phyloP scores from a whole-genome alignment of 2,888 invertebrate genomes.

The Hedychridium roseum region DNA sequence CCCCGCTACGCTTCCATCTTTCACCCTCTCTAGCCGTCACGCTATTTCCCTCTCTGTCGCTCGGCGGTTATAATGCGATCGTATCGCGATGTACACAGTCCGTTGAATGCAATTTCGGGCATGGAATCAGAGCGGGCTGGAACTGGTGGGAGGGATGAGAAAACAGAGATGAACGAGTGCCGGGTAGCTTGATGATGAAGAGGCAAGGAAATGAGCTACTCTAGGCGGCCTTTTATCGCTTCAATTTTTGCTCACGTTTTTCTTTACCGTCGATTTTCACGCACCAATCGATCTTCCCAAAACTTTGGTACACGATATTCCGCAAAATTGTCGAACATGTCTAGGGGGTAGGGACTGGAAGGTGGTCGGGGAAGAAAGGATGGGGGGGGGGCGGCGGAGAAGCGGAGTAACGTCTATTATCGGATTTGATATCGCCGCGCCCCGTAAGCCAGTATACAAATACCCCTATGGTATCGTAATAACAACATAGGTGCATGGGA shows the following conservation, averaged over 20 bases:
- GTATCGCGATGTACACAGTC: constrained; percentile 53
- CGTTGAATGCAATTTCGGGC: constrained; percentile 47
- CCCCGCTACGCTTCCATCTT: background rate
- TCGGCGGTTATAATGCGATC: constrained; percentile 61
- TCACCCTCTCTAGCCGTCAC: constrained; percentile 10
- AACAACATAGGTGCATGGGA: constrained; percentile 60
- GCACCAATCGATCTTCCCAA: no score
- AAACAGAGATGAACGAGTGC: constrained; percentile 10
- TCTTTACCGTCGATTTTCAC: background rate
- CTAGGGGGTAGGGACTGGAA: constrained; percentile 5
- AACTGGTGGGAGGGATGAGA: constrained; percentile 1
- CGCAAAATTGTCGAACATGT: no score
- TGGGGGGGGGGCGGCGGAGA: constrained; percentile 27
- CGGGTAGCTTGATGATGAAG: no score
- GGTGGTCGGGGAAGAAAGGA: background rate
- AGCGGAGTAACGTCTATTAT: constrained; percentile 60
- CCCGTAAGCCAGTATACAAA: constrained; percentile 62
- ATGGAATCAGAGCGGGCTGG: constrained; percentile 9
- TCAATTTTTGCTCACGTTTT: constrained; percentile 49
- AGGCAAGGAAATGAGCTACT: constrained; percentile 8
- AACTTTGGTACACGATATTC: no score
- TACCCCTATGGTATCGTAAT: constrained; percentile 61
- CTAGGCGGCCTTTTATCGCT: constrained; percentile 48
- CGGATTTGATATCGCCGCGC: constrained; percentile 62
- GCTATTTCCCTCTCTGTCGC: constrained; percentile 53